Base-by-base conservation (phyloP, 2,888 invertebrate species). In the Serripes groenlandicus region DNA sequence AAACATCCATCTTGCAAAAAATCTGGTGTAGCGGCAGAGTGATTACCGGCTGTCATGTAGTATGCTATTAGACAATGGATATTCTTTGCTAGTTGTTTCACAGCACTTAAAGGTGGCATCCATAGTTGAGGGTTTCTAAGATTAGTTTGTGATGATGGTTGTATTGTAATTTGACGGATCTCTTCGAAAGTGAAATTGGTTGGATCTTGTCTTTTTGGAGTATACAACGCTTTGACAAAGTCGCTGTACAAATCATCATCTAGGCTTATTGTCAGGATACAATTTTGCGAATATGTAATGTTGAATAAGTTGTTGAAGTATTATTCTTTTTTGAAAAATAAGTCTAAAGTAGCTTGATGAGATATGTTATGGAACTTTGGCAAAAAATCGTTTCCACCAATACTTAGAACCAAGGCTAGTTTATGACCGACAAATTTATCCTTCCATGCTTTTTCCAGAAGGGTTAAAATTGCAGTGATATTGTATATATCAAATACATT, bases 311-410 rank as follows among this genome's bases (percentile, higher is more conserved):
- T 23, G n/a, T 54, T 23, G n/a, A 54, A 21, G n/a, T n/a, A 54
- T 21, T 21, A 54, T 21, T 54, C n/a, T 4, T 54, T 7, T 5
- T 4, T 21, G 7, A 54, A 4, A 32, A 64, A 34, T 1, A 34
- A 3, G 32, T 30, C n/a, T 18, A 70, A 21, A 15, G 34, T 34
- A 32, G 30, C 9, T 4, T 34, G 21, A 30, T 64, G 73, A 26
- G 73, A 64, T 23, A 28, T 30, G 1, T 30, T 15, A 49, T 62
- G 52, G 3, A 74, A 49, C 32, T 74, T 74, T 49, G 62, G 62
- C 34, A 74, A 9, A 37, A 30, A 74, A 32, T 74, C 73, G 32
- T 62, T 74, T 30, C 73, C 73, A 21, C 73, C 73, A n/a, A 74
- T 1, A 23, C 62, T 42, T 11, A 74, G 32, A 37, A 52, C 23